A percentile compares a stretch with the other conserved stretches of the same genome.
phyloP scores from a whole-genome alignment of 2,888 invertebrate species.

The Cerceris rybyensis region DNA sequence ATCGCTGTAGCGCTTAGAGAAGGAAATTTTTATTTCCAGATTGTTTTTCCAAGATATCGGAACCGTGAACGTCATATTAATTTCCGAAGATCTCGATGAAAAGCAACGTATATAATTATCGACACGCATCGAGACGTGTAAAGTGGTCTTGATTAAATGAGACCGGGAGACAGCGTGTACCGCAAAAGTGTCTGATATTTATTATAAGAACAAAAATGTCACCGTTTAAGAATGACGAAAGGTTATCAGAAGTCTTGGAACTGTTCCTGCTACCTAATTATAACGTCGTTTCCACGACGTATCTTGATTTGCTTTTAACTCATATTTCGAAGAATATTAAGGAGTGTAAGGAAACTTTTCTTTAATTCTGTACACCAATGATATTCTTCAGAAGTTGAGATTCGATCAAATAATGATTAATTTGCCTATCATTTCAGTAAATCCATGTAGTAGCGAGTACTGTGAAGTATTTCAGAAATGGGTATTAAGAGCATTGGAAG shows the following conservation, averaged over 20 bases:
- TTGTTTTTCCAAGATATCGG: neutral
- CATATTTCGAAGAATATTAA: slow-evolving; percentile 71
- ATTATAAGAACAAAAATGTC: slow-evolving; percentile 33
- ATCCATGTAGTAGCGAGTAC: slow-evolving; percentile 48
- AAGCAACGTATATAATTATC: slow-evolving; percentile 8
- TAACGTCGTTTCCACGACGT: slow-evolving; percentile 81
- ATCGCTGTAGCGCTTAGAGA: slow-evolving; percentile 10
- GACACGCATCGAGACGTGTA: neutral
- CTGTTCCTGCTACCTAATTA: slow-evolving; percentile 85
- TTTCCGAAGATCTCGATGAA: neutral
- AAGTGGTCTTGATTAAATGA: slow-evolving; percentile 14
- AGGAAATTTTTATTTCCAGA: slow-evolving; percentile 21
- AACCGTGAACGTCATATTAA: slow-evolving; percentile 1
- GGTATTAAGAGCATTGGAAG: slow-evolving; percentile 71
- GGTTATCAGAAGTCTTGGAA: slow-evolving; percentile 81
- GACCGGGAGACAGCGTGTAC: slow-evolving; percentile 1
- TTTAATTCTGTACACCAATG: neutral
- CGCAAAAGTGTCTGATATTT: slow-evolving; percentile 23
- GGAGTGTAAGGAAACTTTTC: slow-evolving; percentile 56
- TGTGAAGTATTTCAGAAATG: slow-evolving; percentile 69
- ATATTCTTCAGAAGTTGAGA: neutral
- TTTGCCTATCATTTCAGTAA: slow-evolving; percentile 49
- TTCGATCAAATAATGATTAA: neutral
- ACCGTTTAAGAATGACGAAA: slow-evolving; percentile 31
- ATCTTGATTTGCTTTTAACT: slow-evolving; percentile 77